phyloP scores from a whole-genome alignment of 1,140 invertebrate species.

The Conus ventricosus region DNA sequence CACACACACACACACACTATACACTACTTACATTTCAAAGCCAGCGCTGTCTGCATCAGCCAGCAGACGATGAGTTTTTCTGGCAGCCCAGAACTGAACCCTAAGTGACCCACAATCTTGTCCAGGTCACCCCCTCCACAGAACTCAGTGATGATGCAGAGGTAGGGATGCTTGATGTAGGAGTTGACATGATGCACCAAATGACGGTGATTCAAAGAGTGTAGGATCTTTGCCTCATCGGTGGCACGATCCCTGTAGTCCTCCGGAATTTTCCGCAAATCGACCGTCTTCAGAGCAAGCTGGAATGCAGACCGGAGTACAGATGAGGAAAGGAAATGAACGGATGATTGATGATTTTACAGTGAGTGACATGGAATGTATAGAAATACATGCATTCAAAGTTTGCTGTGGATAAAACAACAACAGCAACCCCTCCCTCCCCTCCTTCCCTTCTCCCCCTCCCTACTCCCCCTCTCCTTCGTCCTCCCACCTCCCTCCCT shows the following conservation, averaged over 20 bases:
- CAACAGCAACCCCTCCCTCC: no score
- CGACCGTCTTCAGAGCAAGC: slow-evolving; percentile 38
- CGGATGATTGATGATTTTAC: neutral
- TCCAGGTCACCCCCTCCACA: slow-evolving; percentile 38
- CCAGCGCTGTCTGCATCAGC: slow-evolving; percentile 34
- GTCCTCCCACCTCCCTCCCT: neutral
- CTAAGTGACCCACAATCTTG: slow-evolving; percentile 18
- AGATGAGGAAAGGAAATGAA: neutral
- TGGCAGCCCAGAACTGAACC: slow-evolving; percentile 14
- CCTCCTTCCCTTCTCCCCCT: no score
- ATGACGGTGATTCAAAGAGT: slow-evolving; percentile 21
- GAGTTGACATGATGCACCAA: slow-evolving; percentile 40
- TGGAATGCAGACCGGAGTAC: neutral
- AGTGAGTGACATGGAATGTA: neutral
- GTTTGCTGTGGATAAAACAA: no score
- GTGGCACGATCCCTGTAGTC: slow-evolving; percentile 15
- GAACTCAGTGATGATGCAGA: slow-evolving; percentile 44
- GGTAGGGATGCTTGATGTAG: slow-evolving; percentile 26
- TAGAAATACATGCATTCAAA: no score
- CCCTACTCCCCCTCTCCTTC: no score
- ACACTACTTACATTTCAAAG: slow-evolving; percentile 28
- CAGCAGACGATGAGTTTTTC: slow-evolving; percentile 45
- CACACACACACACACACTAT: neutral
- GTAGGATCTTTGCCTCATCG: slow-evolving; percentile 34
- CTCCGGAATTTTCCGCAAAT: slow-evolving; percentile 11